Conservation (phyloP, 2,888 invertebrate genomes). For the Tetragnatha montana region DNA sequence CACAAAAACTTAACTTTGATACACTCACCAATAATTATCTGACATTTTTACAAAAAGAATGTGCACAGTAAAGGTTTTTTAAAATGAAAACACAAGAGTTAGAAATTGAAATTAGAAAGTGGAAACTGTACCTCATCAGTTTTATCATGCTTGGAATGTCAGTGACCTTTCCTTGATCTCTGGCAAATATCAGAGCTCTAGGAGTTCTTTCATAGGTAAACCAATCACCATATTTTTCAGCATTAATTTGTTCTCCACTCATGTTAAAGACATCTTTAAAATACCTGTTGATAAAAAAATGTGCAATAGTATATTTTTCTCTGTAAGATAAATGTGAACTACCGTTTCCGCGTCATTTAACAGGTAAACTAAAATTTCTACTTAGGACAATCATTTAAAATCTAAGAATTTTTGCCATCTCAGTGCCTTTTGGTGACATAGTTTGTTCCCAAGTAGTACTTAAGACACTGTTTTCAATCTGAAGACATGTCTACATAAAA, state of each 20-base stretch:
- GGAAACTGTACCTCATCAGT: conserved; percentile 77
- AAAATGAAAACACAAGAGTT: neutral
- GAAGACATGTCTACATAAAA: no score
- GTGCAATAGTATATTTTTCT: no score
- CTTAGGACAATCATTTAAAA: no score
- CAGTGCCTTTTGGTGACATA: no score
- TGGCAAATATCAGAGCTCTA: conserved; percentile 80
- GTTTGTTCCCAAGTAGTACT: no score
- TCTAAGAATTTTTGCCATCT: no score
- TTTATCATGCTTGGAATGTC: conserved; percentile 81
- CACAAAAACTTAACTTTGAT: neutral
- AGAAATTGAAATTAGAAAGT: neutral
- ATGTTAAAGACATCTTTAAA: conserved; percentile 81
- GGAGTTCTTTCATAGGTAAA: conserved; percentile 83
- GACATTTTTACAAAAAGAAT: neutral
- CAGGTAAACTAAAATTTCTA: no score
- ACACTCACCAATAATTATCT: neutral
- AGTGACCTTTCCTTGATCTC: conserved; percentile 80
- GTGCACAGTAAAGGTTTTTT: neutral
- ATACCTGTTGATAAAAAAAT: conserved; percentile 75
- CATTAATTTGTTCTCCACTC: conserved; percentile 80
- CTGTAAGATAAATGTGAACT: no score
- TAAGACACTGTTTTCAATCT: no score
- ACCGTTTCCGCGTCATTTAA: no score
- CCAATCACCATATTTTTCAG: conserved; percentile 79